Evolutionary conservation across 2,888 invertebrate genomes (phyloP).

Genomic region (Tenthredo livida): DNA sequence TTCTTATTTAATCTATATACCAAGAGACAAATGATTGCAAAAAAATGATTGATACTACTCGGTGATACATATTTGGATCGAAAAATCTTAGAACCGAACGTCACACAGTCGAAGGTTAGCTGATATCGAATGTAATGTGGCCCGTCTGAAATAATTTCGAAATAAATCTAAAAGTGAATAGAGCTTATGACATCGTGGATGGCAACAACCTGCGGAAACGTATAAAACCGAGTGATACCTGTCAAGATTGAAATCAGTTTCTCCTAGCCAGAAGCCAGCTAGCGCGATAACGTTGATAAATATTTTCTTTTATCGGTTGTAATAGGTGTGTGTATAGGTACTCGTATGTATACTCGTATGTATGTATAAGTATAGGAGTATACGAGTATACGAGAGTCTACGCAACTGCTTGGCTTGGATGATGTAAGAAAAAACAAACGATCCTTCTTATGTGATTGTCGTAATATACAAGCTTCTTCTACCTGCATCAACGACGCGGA

Average conservation of each 20-base stretch:
- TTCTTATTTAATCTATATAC: not conserved
- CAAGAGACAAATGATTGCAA: not conserved
- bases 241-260: slow-evolving; percentile 48
- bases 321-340: not conserved
- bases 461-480: not conserved
- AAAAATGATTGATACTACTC: not conserved
- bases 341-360: too few relatives aligned
- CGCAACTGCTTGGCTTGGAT: not conserved
- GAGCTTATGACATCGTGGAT: not conserved
- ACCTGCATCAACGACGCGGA: not conserved
- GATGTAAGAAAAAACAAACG: slow-evolving; percentile 30
- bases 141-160: not conserved
- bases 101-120: not conserved
- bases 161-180: not conserved
- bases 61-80: not conserved
- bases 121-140: not conserved
- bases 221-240: slow-evolving; percentile 39
- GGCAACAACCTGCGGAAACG: slow-evolving; percentile 10
- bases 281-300: slow-evolving; percentile 43
- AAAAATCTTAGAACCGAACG: not conserved
- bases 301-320: slow-evolving; percentile 26
- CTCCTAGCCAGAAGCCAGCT: slow-evolving; percentile 3
- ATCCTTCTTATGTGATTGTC: slow-evolving; percentile 19
- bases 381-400: not conserved
- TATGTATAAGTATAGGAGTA: not conserved